Base-by-base conservation (phyloP, 2,797 vertebrate genomes). In the Vespertilio murinus region DNA sequence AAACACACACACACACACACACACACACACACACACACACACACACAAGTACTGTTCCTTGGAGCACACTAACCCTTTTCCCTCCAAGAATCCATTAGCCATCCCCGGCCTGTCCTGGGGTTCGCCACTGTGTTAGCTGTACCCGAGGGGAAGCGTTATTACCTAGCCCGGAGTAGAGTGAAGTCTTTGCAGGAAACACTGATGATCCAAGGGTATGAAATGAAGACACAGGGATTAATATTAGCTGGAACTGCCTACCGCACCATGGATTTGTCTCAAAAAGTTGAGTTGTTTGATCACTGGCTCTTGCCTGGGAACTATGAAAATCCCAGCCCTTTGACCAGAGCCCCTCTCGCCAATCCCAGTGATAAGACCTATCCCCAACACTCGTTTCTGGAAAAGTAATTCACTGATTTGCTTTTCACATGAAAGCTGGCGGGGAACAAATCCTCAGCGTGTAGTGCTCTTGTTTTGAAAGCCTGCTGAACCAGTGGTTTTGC, bases 271-370 rank as follows among this genome's bases (percentile, higher is more conserved):
- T 75, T 84, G 85, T 80, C 70, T 97, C 93, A 74, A 71, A 97
- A 95, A 97, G 71, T 67, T 92, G 6, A 95, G 52, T 70, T 97
- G 92, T 96, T 97, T 98, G 88, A 97, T 98, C 93, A 82, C 92
- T 98, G 96, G 35, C 4, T 93, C 87, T 94, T 91, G 64, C 85
- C 92, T 83, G 38, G 88, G 11, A 96, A 93, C 97, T 96, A 92
- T 91, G 94, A 98, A 97, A 97, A 96, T 49, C 56, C 17, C 47
- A 93, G 91, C 67, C 70, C 97, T 98, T 98, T 98, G 96, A 97
- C 97, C 93, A 97, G 88, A 96, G 82, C 83, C 97, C 74, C 88
- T 77, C 92, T 96, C 96, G 75, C 75, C 80, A 91, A 86, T 96
- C 83, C 94, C 92, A 74, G 93, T 94, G 96, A 96, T 71, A 82